phyloP scores from a whole-genome alignment of 37 sponge, comb jelly and placozoan species.

The Theonella swinhoei region DNA sequence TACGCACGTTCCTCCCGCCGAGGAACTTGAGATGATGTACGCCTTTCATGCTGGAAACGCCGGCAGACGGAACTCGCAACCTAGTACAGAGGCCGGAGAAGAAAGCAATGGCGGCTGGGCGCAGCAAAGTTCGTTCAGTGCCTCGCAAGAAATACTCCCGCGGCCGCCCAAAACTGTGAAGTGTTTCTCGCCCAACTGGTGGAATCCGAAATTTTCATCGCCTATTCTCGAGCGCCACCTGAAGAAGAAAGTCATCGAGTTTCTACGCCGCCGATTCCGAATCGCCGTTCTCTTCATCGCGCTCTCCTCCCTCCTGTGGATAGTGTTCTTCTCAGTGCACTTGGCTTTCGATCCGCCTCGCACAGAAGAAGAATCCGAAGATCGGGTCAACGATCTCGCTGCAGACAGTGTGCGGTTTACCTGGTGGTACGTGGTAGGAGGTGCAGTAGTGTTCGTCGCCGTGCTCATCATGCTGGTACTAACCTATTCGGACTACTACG shows the following conservation, averaged over 20 bases:
- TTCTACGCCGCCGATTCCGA: constrained; percentile 59
- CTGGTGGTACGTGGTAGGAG: constrained; percentile 49
- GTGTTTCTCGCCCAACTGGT: constrained; percentile 42
- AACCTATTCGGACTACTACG: constrained; percentile 52
- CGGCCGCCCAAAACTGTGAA: constrained; percentile 3
- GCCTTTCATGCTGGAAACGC: background rate
- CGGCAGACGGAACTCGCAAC: too few relatives aligned
- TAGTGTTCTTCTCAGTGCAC: constrained; percentile 71
- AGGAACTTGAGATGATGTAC: constrained; percentile 40
- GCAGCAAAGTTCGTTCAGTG: too few relatives aligned
- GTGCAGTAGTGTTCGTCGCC: constrained; percentile 25
- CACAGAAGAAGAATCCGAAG: background rate
- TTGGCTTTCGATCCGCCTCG: constrained; percentile 30
- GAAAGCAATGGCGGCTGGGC: too few relatives aligned
- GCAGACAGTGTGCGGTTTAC: constrained; percentile 40
- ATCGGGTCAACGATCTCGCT: constrained; percentile 10
- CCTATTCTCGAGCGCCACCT: constrained; percentile 54
- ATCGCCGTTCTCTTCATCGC: constrained; percentile 57
- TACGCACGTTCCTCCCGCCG: too few relatives aligned
- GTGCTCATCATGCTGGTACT: constrained; percentile 23
- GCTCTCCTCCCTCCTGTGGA: constrained; percentile 71
- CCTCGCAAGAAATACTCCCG: too few relatives aligned
- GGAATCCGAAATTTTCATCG: constrained; percentile 70
- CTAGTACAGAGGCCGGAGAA: too few relatives aligned
- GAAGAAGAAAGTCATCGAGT: constrained; percentile 72